Evolutionary conservation across 2,113 vertebrate species (phyloP).

Genomic region (Phrynosoma blainvillii): DNA sequence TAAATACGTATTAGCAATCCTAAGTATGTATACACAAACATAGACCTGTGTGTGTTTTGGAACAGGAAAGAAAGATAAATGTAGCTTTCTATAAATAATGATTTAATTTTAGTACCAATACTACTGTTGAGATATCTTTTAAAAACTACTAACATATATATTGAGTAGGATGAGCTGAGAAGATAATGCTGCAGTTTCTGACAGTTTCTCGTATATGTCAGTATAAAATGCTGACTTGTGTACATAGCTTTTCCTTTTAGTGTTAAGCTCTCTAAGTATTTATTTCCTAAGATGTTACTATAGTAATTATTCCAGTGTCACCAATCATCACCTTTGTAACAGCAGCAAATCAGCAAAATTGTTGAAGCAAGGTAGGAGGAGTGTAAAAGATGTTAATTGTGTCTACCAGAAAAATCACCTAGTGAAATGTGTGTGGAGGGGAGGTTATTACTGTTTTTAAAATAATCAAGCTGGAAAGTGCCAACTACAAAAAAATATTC

Average conservation of each 20-base stretch:
- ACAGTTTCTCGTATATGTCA: accelerated
- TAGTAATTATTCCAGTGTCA: conserved; percentile 60
- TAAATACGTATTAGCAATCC: not conserved
- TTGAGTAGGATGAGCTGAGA: conserved; percentile 49
- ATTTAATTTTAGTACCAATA: conserved; percentile 5
- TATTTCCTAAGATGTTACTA: conserved; percentile 57
- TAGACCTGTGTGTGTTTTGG: not conserved
- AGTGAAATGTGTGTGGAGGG: not conserved
- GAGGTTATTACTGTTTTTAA: conserved; percentile 4
- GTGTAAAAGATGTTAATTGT: not conserved
- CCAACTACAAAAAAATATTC: conserved; percentile 7
- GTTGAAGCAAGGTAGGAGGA: not conserved
- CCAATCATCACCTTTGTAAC: conserved; percentile 40
- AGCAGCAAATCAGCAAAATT: conserved; percentile 48
- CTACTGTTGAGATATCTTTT: conserved; percentile 30
- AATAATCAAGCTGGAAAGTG: conserved; percentile 3
- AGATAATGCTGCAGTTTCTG: not conserved
- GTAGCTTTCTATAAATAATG: not conserved
- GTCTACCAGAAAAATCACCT: conserved; percentile 34
- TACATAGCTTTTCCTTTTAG: conserved; percentile 16
- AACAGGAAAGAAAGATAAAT: not conserved
- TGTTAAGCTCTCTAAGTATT: conserved; percentile 29
- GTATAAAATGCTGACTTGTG: not conserved
- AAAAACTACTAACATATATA: not conserved
- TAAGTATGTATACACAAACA: not conserved